Evolutionary conservation across 2,888 invertebrate species (phyloP).

Genomic region (Agrilus cyanescens): DNA sequence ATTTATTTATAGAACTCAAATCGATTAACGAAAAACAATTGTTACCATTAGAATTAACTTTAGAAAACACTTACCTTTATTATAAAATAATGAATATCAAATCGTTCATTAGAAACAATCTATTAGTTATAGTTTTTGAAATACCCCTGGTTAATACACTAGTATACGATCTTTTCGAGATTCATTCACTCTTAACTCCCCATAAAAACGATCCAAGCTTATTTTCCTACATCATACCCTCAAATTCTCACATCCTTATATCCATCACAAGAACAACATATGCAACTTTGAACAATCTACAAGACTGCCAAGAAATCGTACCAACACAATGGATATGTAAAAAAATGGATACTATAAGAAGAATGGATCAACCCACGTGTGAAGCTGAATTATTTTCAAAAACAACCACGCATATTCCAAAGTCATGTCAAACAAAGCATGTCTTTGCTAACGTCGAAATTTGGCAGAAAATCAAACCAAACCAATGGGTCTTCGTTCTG

Average conservation of each 20-base stretch:
- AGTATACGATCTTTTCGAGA: neutral
- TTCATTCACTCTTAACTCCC: neutral
- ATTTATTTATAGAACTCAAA: neutral
- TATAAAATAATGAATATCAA: neutral
- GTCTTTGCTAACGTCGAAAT: neutral
- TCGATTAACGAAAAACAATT: neutral
- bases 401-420: neutral
- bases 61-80: neutral
- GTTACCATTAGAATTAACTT: no score
- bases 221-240: neutral
- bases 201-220: neutral
- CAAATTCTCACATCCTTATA: neutral
- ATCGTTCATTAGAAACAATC: neutral
- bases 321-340: no score
- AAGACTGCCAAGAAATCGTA: neutral
- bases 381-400: neutral
- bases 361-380: no score
- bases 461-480: neutral
- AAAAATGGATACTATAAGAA: no score
- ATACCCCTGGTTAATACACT: neutral
- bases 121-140: neutral
- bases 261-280: constrained; percentile 1
- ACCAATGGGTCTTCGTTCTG: neutral
- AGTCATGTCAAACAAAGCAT: neutral
- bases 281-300: neutral